Conservation (phyloP, 2,888 invertebrate genomes). For the Parnassius smintheus region DNA sequence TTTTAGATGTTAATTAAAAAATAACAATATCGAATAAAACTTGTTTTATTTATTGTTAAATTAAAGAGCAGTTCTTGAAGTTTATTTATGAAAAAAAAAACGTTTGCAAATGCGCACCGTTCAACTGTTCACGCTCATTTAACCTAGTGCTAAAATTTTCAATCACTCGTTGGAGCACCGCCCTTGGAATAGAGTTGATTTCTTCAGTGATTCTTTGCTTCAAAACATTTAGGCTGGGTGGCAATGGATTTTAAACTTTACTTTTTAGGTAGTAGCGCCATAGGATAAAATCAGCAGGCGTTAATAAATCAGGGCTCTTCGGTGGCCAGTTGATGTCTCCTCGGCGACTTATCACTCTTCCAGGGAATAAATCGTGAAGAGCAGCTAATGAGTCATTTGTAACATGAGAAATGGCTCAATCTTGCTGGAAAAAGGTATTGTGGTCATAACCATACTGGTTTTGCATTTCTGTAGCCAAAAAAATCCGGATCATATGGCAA, state of each 20-base stretch:
- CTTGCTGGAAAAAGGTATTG: conserved; percentile 35
- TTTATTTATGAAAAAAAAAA: too few species aligned
- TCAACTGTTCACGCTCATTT: too few species aligned
- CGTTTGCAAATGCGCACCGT: too few species aligned
- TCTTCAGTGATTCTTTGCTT: too few species aligned
- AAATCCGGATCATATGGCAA: conserved; percentile 34
- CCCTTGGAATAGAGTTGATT: background rate
- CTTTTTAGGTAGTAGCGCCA: conserved; percentile 34
- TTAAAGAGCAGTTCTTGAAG: too few species aligned
- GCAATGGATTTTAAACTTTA: conserved; percentile 26
- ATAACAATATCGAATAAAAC: too few species aligned
- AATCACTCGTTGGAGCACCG: too few species aligned
- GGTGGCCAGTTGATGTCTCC: conserved; percentile 36
- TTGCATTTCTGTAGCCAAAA: conserved; percentile 27
- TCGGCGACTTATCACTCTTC: conserved; percentile 35
- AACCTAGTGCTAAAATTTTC: too few species aligned
- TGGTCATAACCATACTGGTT: conserved; percentile 34
- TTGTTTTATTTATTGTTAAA: too few species aligned
- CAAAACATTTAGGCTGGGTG: too few species aligned
- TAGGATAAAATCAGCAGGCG: conserved; percentile 35
- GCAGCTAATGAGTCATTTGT: conserved; percentile 36
- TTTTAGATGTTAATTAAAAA: too few species aligned
- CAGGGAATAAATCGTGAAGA: conserved; percentile 37
- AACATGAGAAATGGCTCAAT: conserved; percentile 37
- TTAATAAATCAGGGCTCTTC: conserved; percentile 33